phyloP scores from a whole-genome alignment of 30 jellyfish, hydroid and myxozoan species.

The Aurelia coerulea region DNA sequence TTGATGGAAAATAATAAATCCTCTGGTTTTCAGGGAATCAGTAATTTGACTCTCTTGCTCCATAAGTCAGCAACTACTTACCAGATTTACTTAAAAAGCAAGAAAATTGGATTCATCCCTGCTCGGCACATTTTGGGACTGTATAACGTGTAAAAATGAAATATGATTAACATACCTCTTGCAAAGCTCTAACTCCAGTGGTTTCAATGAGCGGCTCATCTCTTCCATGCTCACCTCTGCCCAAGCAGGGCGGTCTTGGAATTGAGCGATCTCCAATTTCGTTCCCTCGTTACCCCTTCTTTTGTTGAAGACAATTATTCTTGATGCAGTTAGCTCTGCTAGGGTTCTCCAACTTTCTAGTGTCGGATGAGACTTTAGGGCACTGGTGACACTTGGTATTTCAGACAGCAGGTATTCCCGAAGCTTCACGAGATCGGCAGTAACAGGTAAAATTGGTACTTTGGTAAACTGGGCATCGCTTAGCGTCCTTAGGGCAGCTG shows the following conservation, averaged over 20 bases:
- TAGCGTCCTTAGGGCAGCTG: conserved; percentile 39
- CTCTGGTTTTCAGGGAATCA: too few species aligned
- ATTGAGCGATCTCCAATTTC: conserved; percentile 27
- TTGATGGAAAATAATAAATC: too few species aligned
- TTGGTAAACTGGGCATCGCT: conserved; percentile 33
- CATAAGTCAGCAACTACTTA: too few species aligned
- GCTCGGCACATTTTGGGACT: too few species aligned
- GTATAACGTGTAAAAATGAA: not conserved
- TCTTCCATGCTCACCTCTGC: conserved; percentile 44
- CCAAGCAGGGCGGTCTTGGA: conserved; percentile 34
- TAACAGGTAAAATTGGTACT: conserved; percentile 23
- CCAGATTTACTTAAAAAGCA: not conserved
- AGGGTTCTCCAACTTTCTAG: conserved; percentile 52
- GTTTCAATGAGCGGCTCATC: conserved; percentile 23
- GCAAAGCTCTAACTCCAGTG: conserved; percentile 45
- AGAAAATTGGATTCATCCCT: not conserved
- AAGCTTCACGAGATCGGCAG: conserved; percentile 39
- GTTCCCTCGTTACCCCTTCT: conserved; percentile 54
- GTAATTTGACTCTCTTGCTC: too few species aligned
- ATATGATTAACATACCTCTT: conserved; percentile 20
- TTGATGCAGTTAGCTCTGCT: conserved; percentile 38
- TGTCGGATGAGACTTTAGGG: not conserved
- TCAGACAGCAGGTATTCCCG: conserved; percentile 30
- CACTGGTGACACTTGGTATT: conserved; percentile 14
- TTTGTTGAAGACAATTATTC: conserved; percentile 47